Percentiles rank a stretch among this genome's conserved stretches.
These are phyloP conservation scores for Hydrolagus colliei DNA, from an alignment of 2,797 vertebrate species.

Conservation along the genomic window DNA sequence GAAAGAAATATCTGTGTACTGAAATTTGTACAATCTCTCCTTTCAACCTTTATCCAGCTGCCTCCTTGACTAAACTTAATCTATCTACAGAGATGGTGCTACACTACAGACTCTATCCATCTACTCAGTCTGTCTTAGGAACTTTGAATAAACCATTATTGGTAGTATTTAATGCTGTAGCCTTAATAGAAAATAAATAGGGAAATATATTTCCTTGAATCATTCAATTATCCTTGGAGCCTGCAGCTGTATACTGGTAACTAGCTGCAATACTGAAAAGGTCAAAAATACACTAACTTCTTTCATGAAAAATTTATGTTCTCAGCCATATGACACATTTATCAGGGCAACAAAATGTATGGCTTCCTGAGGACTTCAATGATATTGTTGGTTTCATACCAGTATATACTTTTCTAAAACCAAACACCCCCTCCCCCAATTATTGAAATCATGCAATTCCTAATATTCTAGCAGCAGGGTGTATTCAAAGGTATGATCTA, in stretches of 20 bases:
- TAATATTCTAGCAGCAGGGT: too few species aligned
- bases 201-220: slow-evolving; percentile 31
- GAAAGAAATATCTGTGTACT: background rate
- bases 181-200: slow-evolving; percentile 26
- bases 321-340: slow-evolving; percentile 22
- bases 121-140: slow-evolving; percentile 14
- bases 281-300: slow-evolving; percentile 29
- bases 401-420: background rate
- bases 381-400: background rate
- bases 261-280: slow-evolving; percentile 7
- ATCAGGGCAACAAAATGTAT: background rate
- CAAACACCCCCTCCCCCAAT: background rate
- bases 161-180: slow-evolving; percentile 11
- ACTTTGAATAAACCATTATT: slow-evolving; percentile 10
- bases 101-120: background rate
- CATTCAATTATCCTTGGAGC: slow-evolving; percentile 31
- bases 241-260: slow-evolving; percentile 16
- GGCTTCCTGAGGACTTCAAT: background rate
- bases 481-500: too few species aligned
- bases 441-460: too few species aligned
- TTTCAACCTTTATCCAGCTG: background rate
- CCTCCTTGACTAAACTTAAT: background rate
- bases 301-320: slow-evolving; percentile 22
- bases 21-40: background rate
- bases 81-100: background rate